phyloP scores from a whole-genome alignment of 2,113 vertebrate genomes.

The Notarius quadriscutis region DNA sequence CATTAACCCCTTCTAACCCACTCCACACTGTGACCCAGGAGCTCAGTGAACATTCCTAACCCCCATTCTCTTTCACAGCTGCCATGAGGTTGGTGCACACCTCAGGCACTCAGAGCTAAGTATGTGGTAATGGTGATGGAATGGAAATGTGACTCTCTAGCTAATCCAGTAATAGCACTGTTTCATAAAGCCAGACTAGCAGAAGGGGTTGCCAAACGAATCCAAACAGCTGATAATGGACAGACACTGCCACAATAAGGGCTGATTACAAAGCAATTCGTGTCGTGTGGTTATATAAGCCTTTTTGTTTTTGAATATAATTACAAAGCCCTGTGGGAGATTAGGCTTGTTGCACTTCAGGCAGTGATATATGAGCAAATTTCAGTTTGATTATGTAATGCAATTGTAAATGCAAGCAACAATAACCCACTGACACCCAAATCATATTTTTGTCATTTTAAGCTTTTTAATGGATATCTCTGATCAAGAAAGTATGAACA shows the following conservation, averaged over 20 bases:
- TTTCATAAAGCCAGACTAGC: conserved; percentile 2
- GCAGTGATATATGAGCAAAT: not conserved
- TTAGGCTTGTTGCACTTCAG: no score
- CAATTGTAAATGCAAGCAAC: not conserved
- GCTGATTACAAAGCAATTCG: conserved; percentile 10
- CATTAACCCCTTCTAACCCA: conserved; percentile 43
- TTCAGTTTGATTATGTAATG: not conserved
- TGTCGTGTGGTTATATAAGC: not conserved
- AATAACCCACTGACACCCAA: not conserved
- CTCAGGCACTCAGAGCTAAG: not conserved
- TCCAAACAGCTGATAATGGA: conserved; percentile 1
- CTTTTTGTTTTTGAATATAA: conserved; percentile 13
- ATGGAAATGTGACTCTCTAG: not conserved
- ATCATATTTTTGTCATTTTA: not conserved
- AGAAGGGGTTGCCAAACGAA: not conserved
- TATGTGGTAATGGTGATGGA: not conserved
- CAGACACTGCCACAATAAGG: conserved; percentile 17
- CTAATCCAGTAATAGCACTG: conserved; percentile 13
- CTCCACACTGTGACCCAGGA: conserved; percentile 23
- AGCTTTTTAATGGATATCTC: not conserved
- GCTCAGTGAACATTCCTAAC: conserved; percentile 47
- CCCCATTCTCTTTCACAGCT: conserved; percentile 57
- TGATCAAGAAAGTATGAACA: not conserved
- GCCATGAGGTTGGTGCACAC: conserved; percentile 11
- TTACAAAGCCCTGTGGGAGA: not conserved